These are phyloP conservation scores for Erpetoichthys calabaricus DNA, from an alignment of 2,797 vertebrate species.

Conservation along the genomic window DNA sequence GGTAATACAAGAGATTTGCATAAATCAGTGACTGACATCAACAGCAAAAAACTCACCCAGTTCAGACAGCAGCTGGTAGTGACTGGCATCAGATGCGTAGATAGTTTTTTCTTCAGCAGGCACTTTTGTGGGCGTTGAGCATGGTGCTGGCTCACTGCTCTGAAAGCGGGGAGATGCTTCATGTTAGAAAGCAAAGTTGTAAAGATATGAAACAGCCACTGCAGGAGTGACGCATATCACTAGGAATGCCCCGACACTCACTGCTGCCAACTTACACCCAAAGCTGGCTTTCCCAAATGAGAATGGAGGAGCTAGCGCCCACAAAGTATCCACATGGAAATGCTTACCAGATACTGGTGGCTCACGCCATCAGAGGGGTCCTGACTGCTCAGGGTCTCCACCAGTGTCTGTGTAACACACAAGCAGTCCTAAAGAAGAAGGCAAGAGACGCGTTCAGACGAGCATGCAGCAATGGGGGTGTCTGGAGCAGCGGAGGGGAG, in stretches of 20 bases:
- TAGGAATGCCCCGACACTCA: too few species aligned
- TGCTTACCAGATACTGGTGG: conserved; percentile 73
- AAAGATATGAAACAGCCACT: too few species aligned
- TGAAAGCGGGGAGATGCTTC: conserved; percentile 27
- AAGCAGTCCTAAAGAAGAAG: conserved; percentile 72
- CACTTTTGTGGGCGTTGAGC: conserved; percentile 46
- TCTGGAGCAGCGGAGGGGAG: neutral
- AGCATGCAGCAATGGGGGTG: conserved; percentile 16
- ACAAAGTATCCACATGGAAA: neutral
- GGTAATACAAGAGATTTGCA: too few species aligned
- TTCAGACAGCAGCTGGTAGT: conserved; percentile 86
- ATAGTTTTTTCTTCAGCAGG: conserved; percentile 53
- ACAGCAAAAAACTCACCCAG: conserved; percentile 58
- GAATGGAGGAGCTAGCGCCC: too few species aligned
- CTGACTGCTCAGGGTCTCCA: conserved; percentile 78
- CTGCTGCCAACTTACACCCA: too few species aligned
- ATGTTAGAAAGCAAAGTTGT: conserved; percentile 6
- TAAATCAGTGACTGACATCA: too few species aligned
- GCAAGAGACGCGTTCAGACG: conserved; percentile 33
- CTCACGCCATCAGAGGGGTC: conserved; percentile 69
- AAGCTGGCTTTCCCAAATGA: too few species aligned
- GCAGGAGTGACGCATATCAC: too few species aligned
- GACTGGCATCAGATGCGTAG: conserved; percentile 58
- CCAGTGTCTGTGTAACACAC: conserved; percentile 82
- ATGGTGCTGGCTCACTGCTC: conserved; percentile 60